Evolutionary conservation across 2,888 invertebrate species (phyloP), one percentile per base, ranked within the genome.

Genomic region (Sesia bembeciformis): DNA sequence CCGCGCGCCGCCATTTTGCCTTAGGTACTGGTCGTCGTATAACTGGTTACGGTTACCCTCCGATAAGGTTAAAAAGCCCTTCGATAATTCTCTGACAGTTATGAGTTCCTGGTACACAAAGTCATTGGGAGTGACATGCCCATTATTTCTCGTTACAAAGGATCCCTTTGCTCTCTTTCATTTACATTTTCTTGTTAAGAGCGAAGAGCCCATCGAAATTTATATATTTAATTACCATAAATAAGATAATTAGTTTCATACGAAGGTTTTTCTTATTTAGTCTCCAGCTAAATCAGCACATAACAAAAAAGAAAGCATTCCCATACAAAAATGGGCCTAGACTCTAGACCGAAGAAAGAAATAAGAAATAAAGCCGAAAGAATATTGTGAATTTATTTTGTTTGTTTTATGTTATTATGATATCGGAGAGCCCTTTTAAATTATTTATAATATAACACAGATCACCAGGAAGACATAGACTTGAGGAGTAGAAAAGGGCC

Each of bases 121-220:
- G 90, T 90, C 90, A 90, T 90, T 90, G 90, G 88, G 88, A 90
- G 90, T 90, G 90, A 90, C 90, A 90, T 90, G 87, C 84, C 89
- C 84, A 89, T 88, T 89, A 89, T 87, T 84, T 86, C 81, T 87
- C 81, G 77, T 77, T 78, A 72, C 74, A 80, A 68, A 74, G 69
- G 73, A 77, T 70, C 23, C 23, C 23, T 76, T 81, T 76, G 80
- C 78, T 71, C 74, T 71, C 51, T 57, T 62, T 83, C 78, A 84
- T 87, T 86, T 79, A 81, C 89, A 84, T 88, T 76, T 83, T 75
- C 66, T 61, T 61, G 43, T 23, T 38, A 4, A 49, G 63, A 60
- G 58, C 60, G 53, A 53, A 63, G 58, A 57, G 62, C 63, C 61
- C 60, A 64, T 62, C 54, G 58, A 65, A 64, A 72, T 75, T 72